These are phyloP conservation scores for Microtus pennsylvanicus DNA, from an alignment of 2,113 vertebrate species.

Conservation along the genomic window DNA sequence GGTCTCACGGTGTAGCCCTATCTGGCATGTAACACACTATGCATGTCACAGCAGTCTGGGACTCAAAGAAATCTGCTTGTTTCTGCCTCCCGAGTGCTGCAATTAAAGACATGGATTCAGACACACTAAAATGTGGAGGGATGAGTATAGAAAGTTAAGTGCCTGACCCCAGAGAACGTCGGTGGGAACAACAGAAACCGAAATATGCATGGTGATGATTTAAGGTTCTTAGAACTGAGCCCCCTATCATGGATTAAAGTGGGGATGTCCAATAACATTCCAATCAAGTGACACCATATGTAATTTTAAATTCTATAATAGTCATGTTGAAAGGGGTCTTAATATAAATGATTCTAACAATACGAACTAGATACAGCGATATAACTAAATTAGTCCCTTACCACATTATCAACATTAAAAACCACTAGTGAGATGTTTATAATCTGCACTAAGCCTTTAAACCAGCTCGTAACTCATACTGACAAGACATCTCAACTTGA, in stretches of 20 bases:
- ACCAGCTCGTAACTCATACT: constrained; percentile 10
- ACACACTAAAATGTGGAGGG: constrained; percentile 9
- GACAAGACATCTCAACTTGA: not conserved
- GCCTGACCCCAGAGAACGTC: not conserved
- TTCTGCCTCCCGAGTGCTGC: not conserved
- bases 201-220: constrained; percentile 5
- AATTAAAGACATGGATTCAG: not conserved
- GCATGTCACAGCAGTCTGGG: not conserved
- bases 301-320: constrained; percentile 54
- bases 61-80: not conserved
- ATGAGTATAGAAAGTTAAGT: constrained; percentile 33
- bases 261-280: not conserved
- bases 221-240: not conserved
- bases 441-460: constrained; percentile 30
- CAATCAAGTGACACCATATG: not conserved
- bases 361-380: constrained; percentile 24
- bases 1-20: not conserved
- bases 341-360: constrained; percentile 22
- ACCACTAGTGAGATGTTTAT: constrained; percentile 1
- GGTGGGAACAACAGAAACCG: not conserved
- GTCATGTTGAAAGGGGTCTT: not conserved
- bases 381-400: constrained; percentile 44
- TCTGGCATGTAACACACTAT: not conserved
- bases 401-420: constrained; percentile 44
- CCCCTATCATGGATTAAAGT: not conserved